A percentile compares a stretch with the other conserved stretches of the same genome.
phyloP scores from a whole-genome alignment of 2,797 vertebrate species.

The Myiothlypis coronata region DNA sequence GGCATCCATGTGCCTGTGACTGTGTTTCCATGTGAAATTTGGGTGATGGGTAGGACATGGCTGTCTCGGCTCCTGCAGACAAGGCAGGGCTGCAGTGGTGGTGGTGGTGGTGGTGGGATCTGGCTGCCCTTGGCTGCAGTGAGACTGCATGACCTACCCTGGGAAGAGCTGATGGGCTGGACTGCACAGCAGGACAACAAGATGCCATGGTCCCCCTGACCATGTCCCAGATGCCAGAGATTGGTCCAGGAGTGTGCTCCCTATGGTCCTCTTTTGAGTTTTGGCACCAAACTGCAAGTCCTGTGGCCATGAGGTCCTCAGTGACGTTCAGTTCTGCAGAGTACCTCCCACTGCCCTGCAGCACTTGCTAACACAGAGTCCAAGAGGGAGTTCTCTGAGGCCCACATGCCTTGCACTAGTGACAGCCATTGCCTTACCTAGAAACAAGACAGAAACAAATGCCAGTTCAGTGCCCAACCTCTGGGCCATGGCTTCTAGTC shows the following conservation, averaged over 20 bases:
- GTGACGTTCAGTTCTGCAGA: not conserved
- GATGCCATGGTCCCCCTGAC: rapidly evolving
- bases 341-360: not conserved
- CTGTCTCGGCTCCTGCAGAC: rapidly evolving
- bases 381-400: not conserved
- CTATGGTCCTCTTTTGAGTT: not conserved
- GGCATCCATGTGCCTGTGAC: rapidly evolving
- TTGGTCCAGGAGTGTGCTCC: not conserved
- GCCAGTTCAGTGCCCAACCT: not conserved
- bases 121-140: not conserved
- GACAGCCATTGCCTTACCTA: not conserved
- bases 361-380: not conserved
- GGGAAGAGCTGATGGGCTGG: not conserved
- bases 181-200: rapidly evolving
- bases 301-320: not conserved
- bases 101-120: rapidly evolving
- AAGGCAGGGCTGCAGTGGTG: rapidly evolving
- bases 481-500: not conserved
- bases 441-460: not conserved
- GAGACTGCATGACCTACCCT: not conserved
- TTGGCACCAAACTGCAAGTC: not conserved
- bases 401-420: rapidly evolving
- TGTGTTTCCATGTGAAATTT: not conserved
- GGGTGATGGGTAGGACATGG: not conserved
- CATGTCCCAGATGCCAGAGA: not conserved